These are phyloP conservation scores for Zoanthus gigantus DNA, from an alignment of 92 coral and sea anemone genomes.

Conservation along the genomic window DNA sequence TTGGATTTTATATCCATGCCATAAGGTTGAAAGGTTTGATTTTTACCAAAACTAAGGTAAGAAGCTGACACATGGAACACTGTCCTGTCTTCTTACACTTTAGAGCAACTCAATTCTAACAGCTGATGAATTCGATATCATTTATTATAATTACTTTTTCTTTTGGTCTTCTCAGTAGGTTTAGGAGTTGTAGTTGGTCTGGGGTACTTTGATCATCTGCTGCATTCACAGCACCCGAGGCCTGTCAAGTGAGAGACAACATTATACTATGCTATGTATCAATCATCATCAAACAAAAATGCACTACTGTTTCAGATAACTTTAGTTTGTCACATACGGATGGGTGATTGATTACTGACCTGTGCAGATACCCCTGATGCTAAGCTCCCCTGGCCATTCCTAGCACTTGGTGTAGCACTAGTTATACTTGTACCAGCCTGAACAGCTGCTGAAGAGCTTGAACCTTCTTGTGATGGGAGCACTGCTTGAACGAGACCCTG, in stretches of 20 bases:
- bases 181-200: conserved; percentile 77
- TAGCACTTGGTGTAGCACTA: conserved; percentile 62
- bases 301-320: neutral
- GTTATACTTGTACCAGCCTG: conserved; percentile 49
- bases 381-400: conserved; percentile 74
- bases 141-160: conserved; percentile 63
- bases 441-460: neutral
- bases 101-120: too few relatives aligned
- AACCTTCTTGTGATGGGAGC: conserved; percentile 27
- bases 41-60: too few relatives aligned
- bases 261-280: neutral
- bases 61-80: too few relatives aligned
- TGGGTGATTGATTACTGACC: conserved; percentile 15
- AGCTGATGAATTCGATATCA: too few relatives aligned
- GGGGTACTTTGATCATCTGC: conserved; percentile 68
- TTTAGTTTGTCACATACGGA: neutral
- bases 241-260: neutral
- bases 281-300: neutral
- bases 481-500: conserved; percentile 24
- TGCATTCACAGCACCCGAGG: conserved; percentile 14
- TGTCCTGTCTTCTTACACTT: neutral
- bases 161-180: conserved; percentile 75
- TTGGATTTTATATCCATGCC: too few relatives aligned
- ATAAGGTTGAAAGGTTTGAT: too few relatives aligned
- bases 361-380: conserved; percentile 71